Evolutionary conservation across 1,140 invertebrate species (phyloP).

Genomic region (Rhopalosiphum maidis): DNA sequence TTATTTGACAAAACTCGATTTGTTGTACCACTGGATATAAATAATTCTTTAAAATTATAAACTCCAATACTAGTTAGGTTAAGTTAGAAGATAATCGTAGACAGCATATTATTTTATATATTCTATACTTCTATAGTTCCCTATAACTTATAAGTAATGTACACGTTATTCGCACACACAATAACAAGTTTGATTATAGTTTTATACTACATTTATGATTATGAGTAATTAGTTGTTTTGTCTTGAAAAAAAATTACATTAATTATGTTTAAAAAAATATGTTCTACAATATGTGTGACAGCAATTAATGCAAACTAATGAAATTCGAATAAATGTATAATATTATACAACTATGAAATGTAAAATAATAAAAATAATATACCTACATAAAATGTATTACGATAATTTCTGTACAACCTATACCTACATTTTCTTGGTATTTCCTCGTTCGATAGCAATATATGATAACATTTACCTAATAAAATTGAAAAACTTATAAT

Average conservation of each 20-base stretch:
- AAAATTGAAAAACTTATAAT: not conserved
- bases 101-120: not conserved
- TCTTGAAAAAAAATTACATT: not conserved
- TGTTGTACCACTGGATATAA: not conserved
- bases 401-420: not conserved
- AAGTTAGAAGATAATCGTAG: not conserved
- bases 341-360: not conserved
- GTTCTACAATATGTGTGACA: not conserved
- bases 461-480: not conserved
- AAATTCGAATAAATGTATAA: not conserved
- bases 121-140: not conserved
- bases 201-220: not conserved
- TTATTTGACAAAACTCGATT: conserved; percentile 11
- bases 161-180: no score
- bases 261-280: not conserved
- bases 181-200: not conserved
- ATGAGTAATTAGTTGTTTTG: not conserved
- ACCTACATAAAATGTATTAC: not conserved
- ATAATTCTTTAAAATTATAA: not conserved
- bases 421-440: not conserved
- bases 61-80: conserved; percentile 25
- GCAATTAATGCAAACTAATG: not conserved
- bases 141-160: not conserved
- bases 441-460: not conserved
- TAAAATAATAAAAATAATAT: not conserved